Evolutionary conservation across 1,140 invertebrate species (phyloP).

Genomic region (Myzus persicae): DNA sequence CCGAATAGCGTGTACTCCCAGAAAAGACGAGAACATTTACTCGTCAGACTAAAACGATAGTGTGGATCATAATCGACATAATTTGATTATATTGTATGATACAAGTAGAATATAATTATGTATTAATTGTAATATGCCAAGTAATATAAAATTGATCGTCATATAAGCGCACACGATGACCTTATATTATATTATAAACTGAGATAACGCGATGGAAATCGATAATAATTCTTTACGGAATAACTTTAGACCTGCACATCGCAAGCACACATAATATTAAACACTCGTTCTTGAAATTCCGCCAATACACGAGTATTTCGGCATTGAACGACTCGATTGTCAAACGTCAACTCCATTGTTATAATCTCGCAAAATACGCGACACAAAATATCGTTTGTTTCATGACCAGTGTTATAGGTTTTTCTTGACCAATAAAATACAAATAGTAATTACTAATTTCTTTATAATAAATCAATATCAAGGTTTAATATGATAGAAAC

Average conservation of each 20-base stretch:
- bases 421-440: background rate
- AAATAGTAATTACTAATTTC: background rate
- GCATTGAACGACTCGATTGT: background rate
- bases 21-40: background rate
- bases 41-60: background rate
- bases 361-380: background rate
- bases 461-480: background rate
- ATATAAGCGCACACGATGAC: background rate
- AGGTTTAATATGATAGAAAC: background rate
- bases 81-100: background rate
- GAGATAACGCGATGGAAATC: background rate
- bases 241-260: background rate
- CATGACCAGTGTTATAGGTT: background rate
- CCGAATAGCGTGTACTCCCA: background rate
- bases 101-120: background rate
- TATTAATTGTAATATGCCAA: background rate
- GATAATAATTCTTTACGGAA: background rate
- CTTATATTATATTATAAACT: background rate
- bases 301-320: background rate
- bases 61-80: background rate
- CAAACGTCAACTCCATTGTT: background rate
- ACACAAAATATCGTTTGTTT: background rate
- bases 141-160: background rate
- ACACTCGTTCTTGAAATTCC: background rate
- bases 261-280: background rate